phyloP scores from a whole-genome alignment of 2,797 vertebrate genomes.

The Poecile montanus region DNA sequence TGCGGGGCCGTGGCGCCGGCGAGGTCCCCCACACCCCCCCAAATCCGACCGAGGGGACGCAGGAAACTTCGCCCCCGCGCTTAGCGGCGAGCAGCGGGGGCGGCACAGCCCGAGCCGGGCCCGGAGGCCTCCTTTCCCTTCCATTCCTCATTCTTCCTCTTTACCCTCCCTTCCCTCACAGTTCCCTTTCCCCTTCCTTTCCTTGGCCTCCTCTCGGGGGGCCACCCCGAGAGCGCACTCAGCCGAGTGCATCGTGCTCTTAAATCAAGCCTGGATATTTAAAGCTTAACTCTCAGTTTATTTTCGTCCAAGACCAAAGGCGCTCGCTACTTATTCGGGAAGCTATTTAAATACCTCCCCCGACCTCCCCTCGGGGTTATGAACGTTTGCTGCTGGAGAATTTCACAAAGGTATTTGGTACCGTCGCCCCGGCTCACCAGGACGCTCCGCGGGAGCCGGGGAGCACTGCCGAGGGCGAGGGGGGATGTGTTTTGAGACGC shows the following conservation, averaged over 20 bases:
- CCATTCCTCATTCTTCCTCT: background rate
- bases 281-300: slow-evolving; percentile 56
- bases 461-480: background rate
- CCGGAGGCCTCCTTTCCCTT: background rate
- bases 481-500: background rate
- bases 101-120: background rate
- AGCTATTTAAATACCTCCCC: slow-evolving; percentile 19
- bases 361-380: background rate
- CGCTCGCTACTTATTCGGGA: slow-evolving; percentile 24
- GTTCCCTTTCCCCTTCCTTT: background rate
- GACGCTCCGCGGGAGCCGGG: background rate
- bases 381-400: background rate
- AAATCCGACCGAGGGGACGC: background rate
- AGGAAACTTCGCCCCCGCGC: background rate
- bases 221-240: background rate
- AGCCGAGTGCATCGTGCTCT: slow-evolving; percentile 4
- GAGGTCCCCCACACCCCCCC: background rate
- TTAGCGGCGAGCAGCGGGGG: background rate
- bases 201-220: background rate
- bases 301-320: slow-evolving; percentile 48
- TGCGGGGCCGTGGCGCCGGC: background rate
- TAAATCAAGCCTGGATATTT: slow-evolving; percentile 53
- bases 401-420: background rate
- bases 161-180: background rate
- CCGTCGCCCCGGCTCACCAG: background rate